Evolutionary conservation across 2,888 invertebrate species (phyloP).

Genomic region (Apodemia zela): DNA sequence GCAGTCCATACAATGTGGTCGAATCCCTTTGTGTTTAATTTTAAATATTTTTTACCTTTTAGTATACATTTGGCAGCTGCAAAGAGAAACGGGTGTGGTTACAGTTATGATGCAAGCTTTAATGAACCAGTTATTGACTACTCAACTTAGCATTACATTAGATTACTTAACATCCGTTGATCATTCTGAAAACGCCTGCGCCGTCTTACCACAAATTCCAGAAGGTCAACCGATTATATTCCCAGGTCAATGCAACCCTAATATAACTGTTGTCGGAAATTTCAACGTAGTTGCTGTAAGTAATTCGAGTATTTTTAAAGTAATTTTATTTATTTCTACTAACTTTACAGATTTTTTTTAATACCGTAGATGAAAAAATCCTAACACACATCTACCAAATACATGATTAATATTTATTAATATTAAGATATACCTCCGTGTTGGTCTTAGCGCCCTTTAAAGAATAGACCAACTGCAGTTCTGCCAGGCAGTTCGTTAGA

Average conservation of each 20-base stretch:
- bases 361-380: no score
- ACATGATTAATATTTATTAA: no score
- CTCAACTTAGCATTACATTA: slow-evolving; percentile 38
- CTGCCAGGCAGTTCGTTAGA: no score
- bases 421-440: no score
- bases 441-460: no score
- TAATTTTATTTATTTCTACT: background rate
- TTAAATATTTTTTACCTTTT: slow-evolving; percentile 30
- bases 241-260: slow-evolving; percentile 52
- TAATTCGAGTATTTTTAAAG: background rate
- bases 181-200: slow-evolving; percentile 49
- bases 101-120: slow-evolving; percentile 36
- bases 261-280: slow-evolving; percentile 44
- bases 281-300: slow-evolving; percentile 47
- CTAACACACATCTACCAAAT: no score
- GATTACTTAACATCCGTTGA: slow-evolving; percentile 38
- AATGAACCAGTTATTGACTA: slow-evolving; percentile 40
- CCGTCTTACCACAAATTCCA: slow-evolving; percentile 45
- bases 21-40: background rate
- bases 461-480: no score
- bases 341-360: no score
- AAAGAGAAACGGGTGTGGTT: slow-evolving; percentile 33
- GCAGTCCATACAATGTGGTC: no score
- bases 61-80: slow-evolving; percentile 62
- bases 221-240: slow-evolving; percentile 50